Evolutionary conservation across 2,113 vertebrate species (phyloP).

Genomic region (Ageneiosus marmoratus): DNA sequence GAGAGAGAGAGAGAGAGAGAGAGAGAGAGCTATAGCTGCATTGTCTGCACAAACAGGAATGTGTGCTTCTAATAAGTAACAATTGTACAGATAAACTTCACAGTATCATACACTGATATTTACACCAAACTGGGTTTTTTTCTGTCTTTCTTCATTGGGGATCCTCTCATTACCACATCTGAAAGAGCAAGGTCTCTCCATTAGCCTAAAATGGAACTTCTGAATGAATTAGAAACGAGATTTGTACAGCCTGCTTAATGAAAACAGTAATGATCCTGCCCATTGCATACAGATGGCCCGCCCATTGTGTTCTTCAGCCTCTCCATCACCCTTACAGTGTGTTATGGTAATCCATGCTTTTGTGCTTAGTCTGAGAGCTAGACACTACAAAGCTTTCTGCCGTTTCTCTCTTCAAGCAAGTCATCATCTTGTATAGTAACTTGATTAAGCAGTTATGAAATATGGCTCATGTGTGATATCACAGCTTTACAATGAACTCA

Average conservation of each 20-base stretch:
- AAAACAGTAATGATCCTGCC: slow-evolving; percentile 64
- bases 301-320: slow-evolving; percentile 61
- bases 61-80: background rate
- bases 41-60: slow-evolving; percentile 6
- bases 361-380: slow-evolving; percentile 48
- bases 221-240: slow-evolving; percentile 60
- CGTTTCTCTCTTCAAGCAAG: slow-evolving; percentile 41
- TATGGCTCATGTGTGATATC: background rate
- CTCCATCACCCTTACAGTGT: slow-evolving; percentile 55
- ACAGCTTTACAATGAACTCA: slow-evolving; percentile 56
- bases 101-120: background rate
- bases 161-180: slow-evolving; percentile 69
- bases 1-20: too few species aligned
- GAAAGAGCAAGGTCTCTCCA: slow-evolving; percentile 55
- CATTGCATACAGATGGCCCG: slow-evolving; percentile 60
- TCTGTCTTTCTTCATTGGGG: slow-evolving; percentile 5
- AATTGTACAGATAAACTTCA: background rate
- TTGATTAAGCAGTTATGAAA: slow-evolving; percentile 34
- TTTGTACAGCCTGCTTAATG: slow-evolving; percentile 59
- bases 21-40: too few species aligned
- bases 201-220: slow-evolving; percentile 52
- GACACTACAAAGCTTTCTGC: slow-evolving; percentile 50
- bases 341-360: slow-evolving; percentile 64
- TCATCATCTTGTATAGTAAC: slow-evolving; percentile 44
- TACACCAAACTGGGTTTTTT: slow-evolving; percentile 1